A percentile compares a stretch with the other conserved stretches of the same genome.
These are phyloP conservation scores for Brachyptera risi DNA, from an alignment of 2,888 invertebrate species.

Conservation along the genomic window DNA sequence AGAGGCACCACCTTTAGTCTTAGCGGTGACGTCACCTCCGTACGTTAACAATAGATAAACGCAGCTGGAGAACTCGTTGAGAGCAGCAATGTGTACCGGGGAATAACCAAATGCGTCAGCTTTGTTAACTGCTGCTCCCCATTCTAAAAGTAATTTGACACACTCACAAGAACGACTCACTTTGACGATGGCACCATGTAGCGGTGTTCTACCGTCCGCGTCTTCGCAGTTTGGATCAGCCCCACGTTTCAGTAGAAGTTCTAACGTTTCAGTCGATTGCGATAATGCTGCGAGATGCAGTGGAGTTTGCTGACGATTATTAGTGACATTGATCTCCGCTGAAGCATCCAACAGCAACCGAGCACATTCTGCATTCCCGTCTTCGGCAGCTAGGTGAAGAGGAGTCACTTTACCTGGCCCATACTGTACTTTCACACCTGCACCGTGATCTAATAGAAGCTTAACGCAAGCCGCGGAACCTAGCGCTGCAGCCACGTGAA, in stretches of 20 bases:
- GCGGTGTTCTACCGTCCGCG: constrained; percentile 68
- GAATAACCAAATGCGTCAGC: constrained; percentile 81
- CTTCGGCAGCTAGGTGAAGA: constrained; percentile 82
- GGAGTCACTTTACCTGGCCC: constrained; percentile 71
- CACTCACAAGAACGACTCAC: constrained; percentile 61
- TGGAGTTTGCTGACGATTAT: constrained; percentile 74
- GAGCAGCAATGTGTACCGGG: constrained; percentile 74
- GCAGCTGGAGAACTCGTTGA: constrained; percentile 75
- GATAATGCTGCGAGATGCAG: constrained; percentile 79
- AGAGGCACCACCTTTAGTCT: constrained; percentile 76
- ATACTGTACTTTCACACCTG: constrained; percentile 71
- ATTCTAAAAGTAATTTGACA: constrained; percentile 53
- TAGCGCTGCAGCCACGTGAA: constrained; percentile 74
- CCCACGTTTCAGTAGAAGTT: constrained; percentile 60
- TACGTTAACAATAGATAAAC: constrained; percentile 67
- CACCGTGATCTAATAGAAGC: constrained; percentile 71
- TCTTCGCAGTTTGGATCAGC: constrained; percentile 65
- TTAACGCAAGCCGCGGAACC: constrained; percentile 66
- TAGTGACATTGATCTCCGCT: constrained; percentile 70
- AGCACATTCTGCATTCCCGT: constrained; percentile 76
- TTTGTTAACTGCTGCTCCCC: constrained; percentile 54
- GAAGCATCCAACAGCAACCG: constrained; percentile 66
- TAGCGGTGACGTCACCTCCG: constrained; percentile 76
- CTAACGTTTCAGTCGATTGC: constrained; percentile 73
- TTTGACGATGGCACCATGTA: constrained; percentile 77